Evolutionary conservation across 2,113 vertebrate genomes (phyloP).

Genomic region (Syrmaticus mikado): DNA sequence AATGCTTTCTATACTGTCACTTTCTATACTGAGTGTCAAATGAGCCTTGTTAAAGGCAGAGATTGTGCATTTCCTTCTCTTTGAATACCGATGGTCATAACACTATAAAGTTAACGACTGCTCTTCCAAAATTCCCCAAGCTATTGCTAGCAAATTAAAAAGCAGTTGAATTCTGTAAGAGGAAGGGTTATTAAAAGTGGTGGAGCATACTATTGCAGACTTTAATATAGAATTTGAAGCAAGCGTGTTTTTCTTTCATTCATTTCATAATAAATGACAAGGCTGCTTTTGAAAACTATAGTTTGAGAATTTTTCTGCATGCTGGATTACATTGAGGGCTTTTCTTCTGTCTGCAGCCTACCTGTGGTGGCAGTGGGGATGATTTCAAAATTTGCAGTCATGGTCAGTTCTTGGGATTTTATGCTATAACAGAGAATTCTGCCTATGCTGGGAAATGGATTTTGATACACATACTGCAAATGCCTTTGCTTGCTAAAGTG

Average conservation of each 20-base stretch:
- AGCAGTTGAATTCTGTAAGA: not conserved
- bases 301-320: not conserved
- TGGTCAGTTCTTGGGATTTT: constrained; percentile 19
- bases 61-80: not conserved
- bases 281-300: not conserved
- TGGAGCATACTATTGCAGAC: not conserved
- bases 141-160: not conserved
- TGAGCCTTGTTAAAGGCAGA: not conserved
- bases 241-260: not conserved
- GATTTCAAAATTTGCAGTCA: constrained; percentile 10
- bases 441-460: not conserved
- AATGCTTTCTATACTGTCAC: not conserved
- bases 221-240: not conserved
- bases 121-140: not conserved
- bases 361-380: not conserved
- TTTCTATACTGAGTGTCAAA: not conserved
- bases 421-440: not conserved
- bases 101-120: not conserved
- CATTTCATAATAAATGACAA: not conserved
- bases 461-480: constrained; percentile 25
- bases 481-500: not conserved
- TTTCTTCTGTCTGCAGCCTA: constrained; percentile 2
- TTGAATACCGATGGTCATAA: not conserved
- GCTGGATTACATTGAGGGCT: not conserved
- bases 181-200: not conserved